These are phyloP conservation scores for Ophioninae sp. DNA, from an alignment of 2,888 invertebrate genomes.

Conservation along the genomic window DNA sequence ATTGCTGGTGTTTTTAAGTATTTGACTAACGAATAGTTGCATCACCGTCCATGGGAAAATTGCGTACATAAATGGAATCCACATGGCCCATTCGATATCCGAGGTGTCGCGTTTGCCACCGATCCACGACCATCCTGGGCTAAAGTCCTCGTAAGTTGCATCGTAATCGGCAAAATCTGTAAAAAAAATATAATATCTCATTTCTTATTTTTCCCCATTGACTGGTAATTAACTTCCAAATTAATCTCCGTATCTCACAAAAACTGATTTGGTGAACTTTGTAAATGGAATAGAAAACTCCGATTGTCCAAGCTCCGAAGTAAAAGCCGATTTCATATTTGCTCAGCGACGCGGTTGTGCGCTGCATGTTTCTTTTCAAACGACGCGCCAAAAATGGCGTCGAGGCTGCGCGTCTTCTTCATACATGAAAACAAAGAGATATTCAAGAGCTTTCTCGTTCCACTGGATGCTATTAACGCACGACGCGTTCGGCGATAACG, in stretches of 20 bases:
- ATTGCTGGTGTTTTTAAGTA: constrained; percentile 69
- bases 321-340: constrained; percentile 81
- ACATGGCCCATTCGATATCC: constrained; percentile 88
- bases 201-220: not conserved
- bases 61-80: constrained; percentile 83
- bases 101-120: constrained; percentile 85
- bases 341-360: constrained; percentile 53
- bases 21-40: constrained; percentile 83
- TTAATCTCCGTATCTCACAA: constrained; percentile 78
- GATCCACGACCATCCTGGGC: constrained; percentile 83
- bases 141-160: constrained; percentile 82
- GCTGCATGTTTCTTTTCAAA: constrained; percentile 49
- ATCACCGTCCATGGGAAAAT: constrained; percentile 83
- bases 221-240: not conserved
- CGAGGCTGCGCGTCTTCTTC: not conserved
- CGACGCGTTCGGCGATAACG: constrained; percentile 3
- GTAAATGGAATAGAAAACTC: constrained; percentile 83
- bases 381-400: constrained; percentile 47
- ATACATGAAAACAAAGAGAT: constrained; percentile 21
- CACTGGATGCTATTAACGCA: not conserved
- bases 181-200: constrained; percentile 57
- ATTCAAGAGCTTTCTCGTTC: not conserved
- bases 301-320: constrained; percentile 83
- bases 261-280: constrained; percentile 82
- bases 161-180: constrained; percentile 80